These are phyloP conservation scores for Aspidoscelis tigris DNA, from an alignment of 2,113 vertebrate species.

Conservation along the genomic window DNA sequence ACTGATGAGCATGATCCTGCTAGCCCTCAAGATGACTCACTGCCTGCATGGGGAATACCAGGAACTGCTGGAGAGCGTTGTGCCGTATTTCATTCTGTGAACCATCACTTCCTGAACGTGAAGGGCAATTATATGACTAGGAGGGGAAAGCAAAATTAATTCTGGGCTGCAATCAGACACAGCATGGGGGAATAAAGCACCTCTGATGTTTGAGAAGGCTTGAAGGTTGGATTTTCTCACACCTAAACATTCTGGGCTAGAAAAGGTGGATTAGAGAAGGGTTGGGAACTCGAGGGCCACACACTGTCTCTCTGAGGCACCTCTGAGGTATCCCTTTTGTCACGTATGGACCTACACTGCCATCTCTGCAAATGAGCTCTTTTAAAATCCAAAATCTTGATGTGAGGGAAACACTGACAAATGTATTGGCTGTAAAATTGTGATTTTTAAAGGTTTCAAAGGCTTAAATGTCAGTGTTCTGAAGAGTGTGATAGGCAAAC, in stretches of 20 bases:
- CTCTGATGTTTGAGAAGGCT: too few relatives aligned
- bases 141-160: conserved; percentile 9
- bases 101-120: conserved; percentile 6
- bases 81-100: conserved; percentile 35
- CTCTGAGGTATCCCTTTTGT: too few relatives aligned
- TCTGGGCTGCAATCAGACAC: neutral
- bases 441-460: neutral
- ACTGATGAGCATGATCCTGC: conserved; percentile 57
- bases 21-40: conserved; percentile 63
- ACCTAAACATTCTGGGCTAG: too few relatives aligned
- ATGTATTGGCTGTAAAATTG: neutral
- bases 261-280: too few relatives aligned
- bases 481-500: neutral
- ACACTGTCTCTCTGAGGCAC: too few relatives aligned
- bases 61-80: conserved; percentile 47
- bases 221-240: too few relatives aligned
- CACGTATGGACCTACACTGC: neutral
- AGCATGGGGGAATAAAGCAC: too few relatives aligned
- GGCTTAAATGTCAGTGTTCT: neutral
- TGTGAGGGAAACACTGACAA: neutral
- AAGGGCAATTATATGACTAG: conserved; percentile 37
- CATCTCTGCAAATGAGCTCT: neutral
- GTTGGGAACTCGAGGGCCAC: too few relatives aligned
- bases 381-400: neutral
- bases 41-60: conserved; percentile 32